These are phyloP conservation scores for Melinaea menophilus DNA, from an alignment of 2,888 invertebrate genomes.

Conservation along the genomic window DNA sequence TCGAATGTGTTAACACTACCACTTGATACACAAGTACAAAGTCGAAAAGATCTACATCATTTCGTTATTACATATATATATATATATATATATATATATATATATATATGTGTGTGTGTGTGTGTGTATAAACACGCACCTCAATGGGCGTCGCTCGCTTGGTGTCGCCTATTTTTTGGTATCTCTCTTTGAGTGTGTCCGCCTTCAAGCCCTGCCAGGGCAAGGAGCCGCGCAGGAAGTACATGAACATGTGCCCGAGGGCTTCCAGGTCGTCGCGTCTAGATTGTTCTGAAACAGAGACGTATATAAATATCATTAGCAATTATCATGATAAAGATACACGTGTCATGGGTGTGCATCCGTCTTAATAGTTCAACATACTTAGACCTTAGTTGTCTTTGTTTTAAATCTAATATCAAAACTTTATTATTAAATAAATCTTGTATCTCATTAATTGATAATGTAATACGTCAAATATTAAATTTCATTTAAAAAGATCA, in stretches of 20 bases:
- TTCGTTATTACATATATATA: no score
- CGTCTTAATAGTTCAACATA: no score
- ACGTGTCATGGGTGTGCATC: no score
- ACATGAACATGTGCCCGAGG: conserved; percentile 99
- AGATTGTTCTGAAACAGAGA: conserved; percentile 90
- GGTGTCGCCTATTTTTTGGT: conserved; percentile 99
- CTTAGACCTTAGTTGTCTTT: background rate
- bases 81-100: no score
- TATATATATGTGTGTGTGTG: background rate
- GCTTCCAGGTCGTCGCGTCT: conserved; percentile 99
- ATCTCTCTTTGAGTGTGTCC: conserved; percentile 98
- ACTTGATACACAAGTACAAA: no score
- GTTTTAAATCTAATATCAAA: background rate
- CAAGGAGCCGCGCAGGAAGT: conserved; percentile 99
- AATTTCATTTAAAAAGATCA: background rate
- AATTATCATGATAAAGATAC: background rate
- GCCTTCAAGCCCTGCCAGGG: conserved; percentile 99
- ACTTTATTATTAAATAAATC: background rate
- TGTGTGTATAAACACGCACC: conserved; percentile 60
- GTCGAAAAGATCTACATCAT: no score
- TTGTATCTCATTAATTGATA: no score
- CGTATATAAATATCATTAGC: background rate
- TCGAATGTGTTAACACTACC: no score
- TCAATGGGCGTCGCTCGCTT: conserved; percentile 99
- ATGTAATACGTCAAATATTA: background rate